These are phyloP conservation scores for Anas platyrhynchos DNA, from an alignment of 2,113 vertebrate genomes.

Conservation along the genomic window DNA sequence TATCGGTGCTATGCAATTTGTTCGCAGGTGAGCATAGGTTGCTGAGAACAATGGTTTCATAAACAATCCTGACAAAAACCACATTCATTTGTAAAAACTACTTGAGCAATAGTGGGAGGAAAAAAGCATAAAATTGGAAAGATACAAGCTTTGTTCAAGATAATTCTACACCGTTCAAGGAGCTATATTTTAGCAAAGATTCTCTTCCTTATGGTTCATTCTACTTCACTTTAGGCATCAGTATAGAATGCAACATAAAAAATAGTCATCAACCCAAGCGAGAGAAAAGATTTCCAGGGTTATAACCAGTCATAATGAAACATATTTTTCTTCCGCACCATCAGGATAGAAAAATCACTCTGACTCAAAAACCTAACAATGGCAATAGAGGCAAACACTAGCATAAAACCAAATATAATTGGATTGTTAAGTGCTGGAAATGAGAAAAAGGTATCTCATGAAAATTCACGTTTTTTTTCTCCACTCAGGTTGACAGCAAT, in stretches of 20 bases:
- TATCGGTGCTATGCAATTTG: neutral
- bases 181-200: neutral
- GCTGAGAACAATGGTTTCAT: neutral
- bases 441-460: conserved; percentile 6
- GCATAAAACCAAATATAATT: conserved; percentile 45
- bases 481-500: neutral
- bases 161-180: neutral
- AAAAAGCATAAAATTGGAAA: neutral
- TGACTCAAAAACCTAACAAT: conserved; percentile 29
- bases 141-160: neutral
- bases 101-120: neutral
- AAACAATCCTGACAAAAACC: neutral
- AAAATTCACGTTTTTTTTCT: neutral
- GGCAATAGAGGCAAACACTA: conserved; percentile 26
- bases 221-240: conserved; percentile 36
- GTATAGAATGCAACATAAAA: conserved; percentile 16
- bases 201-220: conserved; percentile 18
- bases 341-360: conserved; percentile 37
- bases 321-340: conserved; percentile 31
- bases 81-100: conserved; percentile 12
- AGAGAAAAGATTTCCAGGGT: conserved; percentile 60
- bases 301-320: conserved; percentile 62
- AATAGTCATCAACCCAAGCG: neutral
- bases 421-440: conserved; percentile 43
- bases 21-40: neutral